Base-by-base conservation (phyloP, 2,888 invertebrate genomes). In the Agrotis segetum region DNA sequence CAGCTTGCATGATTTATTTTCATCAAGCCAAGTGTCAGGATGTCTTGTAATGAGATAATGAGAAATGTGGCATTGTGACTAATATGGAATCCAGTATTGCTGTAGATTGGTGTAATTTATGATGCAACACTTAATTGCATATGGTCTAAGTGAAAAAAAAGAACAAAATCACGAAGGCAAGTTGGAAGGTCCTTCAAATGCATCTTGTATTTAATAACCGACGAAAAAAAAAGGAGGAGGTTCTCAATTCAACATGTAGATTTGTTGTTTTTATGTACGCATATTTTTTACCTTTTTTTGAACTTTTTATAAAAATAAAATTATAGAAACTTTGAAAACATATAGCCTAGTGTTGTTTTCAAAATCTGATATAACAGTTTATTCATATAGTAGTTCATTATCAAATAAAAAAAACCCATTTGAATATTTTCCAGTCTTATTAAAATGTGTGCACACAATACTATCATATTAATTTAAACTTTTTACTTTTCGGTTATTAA, bases 101-200 rank as follows among this genome's bases (percentile, higher is more conserved):
- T 40, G 17, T 16, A n/a, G 14, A 34, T 50, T 34, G 29, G 40
- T 34, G 29, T 72, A 24, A n/a, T 56, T 49, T 5, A 46, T 77
- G 46, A 69, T 69, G 34, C 34, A 58, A 70, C 46, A 24, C 2
- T 49, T 13, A 29, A 66, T 40, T 5, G 13, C 19, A 9, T 16
- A 19, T 44, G 14, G 17, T 24, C 14, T 17, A 3, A 29, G 29
- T 44, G 13, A 17, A 29, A 14, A n/a, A 52, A 34, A 24, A 21
- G 3, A 46, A 52, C 2, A 40, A 19, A 50, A 17, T 21, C 21
- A 11, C 21, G 6, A 44, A 72, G 5, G 1, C 3, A 3, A 53
- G 19, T 40, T 40, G 16, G 44, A 47, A 53, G 34, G 1, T 19
- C 13, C n/a, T 24, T 19, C 2, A 44, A 21, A 46, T 47, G 14